Base-by-base conservation (phyloP, 1,140 invertebrate genomes). In the Bradynema listronoti region DNA sequence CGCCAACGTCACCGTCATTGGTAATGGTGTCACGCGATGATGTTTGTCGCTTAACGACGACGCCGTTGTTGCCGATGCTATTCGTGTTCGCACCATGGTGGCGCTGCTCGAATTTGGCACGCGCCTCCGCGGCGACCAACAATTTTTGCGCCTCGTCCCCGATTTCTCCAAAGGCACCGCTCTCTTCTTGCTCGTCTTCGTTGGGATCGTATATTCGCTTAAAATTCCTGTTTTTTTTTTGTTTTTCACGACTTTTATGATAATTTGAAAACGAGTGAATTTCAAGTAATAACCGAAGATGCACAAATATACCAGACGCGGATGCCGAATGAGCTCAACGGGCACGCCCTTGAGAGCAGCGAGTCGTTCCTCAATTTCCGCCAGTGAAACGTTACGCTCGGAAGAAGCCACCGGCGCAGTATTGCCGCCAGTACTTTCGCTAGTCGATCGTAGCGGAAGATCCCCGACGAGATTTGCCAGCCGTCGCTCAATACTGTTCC, bases 361-460 rank as follows among this genome's bases (percentile, higher is more conserved):
- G 39, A 60, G 29, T 33, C 58, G 42, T 42, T 60, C 52, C 41
- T 60, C 58, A 16, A 60, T 29, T 41, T 60, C 16, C 4, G 47
- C 47, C 16, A 50, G 16, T n/a, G n/a, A n/a, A n/a, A n/a, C n/a
- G n/a, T n/a, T n/a, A n/a, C n/a, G n/a, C n/a, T n/a, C n/a, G n/a
- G n/a, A n/a, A n/a, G n/a, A n/a, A n/a, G n/a, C n/a, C n/a, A n/a
- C n/a, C n/a, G n/a, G n/a, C n/a, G n/a, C n/a, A n/a, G n/a, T n/a
- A n/a, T n/a, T n/a, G n/a, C n/a, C n/a, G n/a, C n/a, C n/a, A n/a
- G n/a, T n/a, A n/a, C n/a, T n/a, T n/a, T n/a, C n/a, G n/a, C n/a
- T n/a, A n/a, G n/a, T n/a, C n/a, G n/a, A n/a, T n/a, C n/a, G n/a
- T n/a, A n/a, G n/a, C n/a, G n/a, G n/a, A n/a, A n/a, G n/a, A n/a